phyloP scores from a whole-genome alignment of 2,113 vertebrate species.

The Brachyistius frenatus region DNA sequence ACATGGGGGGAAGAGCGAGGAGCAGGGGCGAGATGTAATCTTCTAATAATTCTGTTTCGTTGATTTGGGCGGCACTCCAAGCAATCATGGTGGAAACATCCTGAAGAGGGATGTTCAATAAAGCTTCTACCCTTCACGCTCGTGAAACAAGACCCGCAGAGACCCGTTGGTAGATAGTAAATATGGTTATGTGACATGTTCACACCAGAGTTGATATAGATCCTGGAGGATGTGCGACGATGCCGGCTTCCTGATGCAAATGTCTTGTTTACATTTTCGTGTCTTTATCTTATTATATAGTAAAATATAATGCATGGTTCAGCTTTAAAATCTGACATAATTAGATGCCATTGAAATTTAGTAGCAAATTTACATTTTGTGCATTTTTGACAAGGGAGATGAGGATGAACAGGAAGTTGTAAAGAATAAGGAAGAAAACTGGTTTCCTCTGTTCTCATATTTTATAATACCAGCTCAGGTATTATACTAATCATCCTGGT shows the following conservation, averaged over 20 bases:
- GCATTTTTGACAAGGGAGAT: conserved; percentile 4
- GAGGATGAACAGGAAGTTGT: conserved; percentile 7
- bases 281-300: not conserved
- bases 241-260: not conserved
- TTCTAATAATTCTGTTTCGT: conserved; percentile 57
- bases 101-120: conserved; percentile 57
- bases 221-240: not conserved
- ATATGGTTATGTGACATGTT: conserved; percentile 44
- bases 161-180: conserved; percentile 35
- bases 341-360: not conserved
- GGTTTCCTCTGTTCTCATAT: conserved; percentile 17
- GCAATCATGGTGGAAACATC: conserved; percentile 51
- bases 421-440: conserved; percentile 24
- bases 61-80: conserved; percentile 20
- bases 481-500: conserved; percentile 54
- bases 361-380: conserved; percentile 4
- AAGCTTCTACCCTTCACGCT: conserved; percentile 31
- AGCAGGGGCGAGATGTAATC: conserved; percentile 59
- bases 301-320: not conserved
- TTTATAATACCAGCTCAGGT: conserved; percentile 28
- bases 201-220: conserved; percentile 3
- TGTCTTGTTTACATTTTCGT: not conserved
- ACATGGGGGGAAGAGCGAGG: conserved; percentile 28
- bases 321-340: not conserved
- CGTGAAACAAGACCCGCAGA: conserved; percentile 31